phyloP scores from a whole-genome alignment of 2,888 invertebrate species.

The Drosophila basisetae region DNA sequence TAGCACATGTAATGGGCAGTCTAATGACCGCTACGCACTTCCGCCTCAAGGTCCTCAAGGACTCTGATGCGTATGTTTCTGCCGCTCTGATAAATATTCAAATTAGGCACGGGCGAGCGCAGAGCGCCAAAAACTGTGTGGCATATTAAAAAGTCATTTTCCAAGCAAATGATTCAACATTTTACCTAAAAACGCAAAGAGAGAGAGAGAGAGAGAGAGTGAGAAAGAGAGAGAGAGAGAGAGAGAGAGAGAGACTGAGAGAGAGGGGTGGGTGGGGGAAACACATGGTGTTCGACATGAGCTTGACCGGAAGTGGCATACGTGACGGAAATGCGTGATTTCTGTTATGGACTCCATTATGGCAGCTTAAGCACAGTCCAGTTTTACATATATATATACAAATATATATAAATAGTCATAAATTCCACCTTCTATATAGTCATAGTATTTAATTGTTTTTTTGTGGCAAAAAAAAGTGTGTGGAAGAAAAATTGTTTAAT shows the following conservation, averaged over 20 bases:
- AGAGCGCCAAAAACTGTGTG: conserved; percentile 63
- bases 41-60: conserved; percentile 56
- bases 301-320: conserved; percentile 78
- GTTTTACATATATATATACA: not conserved
- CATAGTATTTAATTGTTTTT: not conserved
- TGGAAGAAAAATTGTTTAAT: conserved; percentile 37
- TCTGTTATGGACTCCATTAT: conserved; percentile 61
- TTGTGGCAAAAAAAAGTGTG: conserved; percentile 13
- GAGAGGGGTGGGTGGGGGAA: conserved; percentile 22
- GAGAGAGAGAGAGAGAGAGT: not conserved
- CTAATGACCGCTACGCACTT: conserved; percentile 79
- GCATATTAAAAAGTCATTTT: conserved; percentile 84
- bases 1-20: conserved; percentile 61
- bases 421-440: not conserved
- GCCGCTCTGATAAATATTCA: conserved; percentile 69
- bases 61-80: conserved; percentile 57
- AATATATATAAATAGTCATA: not conserved
- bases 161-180: conserved; percentile 76
- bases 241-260: not conserved
- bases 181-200: conserved; percentile 34
- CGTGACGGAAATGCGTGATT: conserved; percentile 84
- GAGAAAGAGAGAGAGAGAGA: not conserved
- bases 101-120: conserved; percentile 45
- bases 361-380: not conserved
- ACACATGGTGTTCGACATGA: conserved; percentile 74